These are phyloP conservation scores for Onthophagus sagittarius DNA, from an alignment of 2,888 invertebrate species.

Conservation along the genomic window DNA sequence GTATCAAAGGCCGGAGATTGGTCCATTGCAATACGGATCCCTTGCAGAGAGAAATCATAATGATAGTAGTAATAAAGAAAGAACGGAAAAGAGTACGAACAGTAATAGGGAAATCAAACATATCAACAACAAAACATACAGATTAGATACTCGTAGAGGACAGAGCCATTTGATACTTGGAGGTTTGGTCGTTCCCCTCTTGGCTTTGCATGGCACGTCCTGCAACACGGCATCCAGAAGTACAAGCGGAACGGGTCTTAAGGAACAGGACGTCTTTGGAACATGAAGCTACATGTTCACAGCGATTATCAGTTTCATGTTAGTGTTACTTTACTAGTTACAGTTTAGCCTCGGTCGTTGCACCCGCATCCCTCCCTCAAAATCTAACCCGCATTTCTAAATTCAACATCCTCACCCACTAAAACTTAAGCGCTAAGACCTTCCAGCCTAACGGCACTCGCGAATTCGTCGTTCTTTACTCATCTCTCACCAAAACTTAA, in stretches of 20 bases:
- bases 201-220: slow-evolving; percentile 29
- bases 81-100: slow-evolving; percentile 32
- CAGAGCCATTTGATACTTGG: slow-evolving; percentile 58
- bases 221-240: slow-evolving; percentile 34
- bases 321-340: slow-evolving; percentile 31
- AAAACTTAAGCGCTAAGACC: background rate
- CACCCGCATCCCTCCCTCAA: slow-evolving; percentile 16
- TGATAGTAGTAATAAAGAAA: slow-evolving; percentile 27
- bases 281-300: slow-evolving; percentile 36
- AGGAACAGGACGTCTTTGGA: slow-evolving; percentile 31
- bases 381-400: background rate
- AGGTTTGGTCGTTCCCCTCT: slow-evolving; percentile 38
- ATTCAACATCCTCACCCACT: slow-evolving; percentile 1
- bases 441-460: background rate
- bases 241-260: slow-evolving; percentile 32
- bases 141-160: slow-evolving; percentile 51
- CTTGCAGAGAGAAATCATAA: slow-evolving; percentile 15
- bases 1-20: slow-evolving; percentile 10
- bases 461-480: background rate
- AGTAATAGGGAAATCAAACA: slow-evolving; percentile 44
- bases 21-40: slow-evolving; percentile 20
- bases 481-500: background rate
- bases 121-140: slow-evolving; percentile 51
- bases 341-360: slow-evolving; percentile 44
- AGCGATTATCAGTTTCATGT: slow-evolving; percentile 34